These are phyloP conservation scores for Rattus rattus DNA, from an alignment of 2,113 vertebrate genomes.

Conservation along the genomic window DNA sequence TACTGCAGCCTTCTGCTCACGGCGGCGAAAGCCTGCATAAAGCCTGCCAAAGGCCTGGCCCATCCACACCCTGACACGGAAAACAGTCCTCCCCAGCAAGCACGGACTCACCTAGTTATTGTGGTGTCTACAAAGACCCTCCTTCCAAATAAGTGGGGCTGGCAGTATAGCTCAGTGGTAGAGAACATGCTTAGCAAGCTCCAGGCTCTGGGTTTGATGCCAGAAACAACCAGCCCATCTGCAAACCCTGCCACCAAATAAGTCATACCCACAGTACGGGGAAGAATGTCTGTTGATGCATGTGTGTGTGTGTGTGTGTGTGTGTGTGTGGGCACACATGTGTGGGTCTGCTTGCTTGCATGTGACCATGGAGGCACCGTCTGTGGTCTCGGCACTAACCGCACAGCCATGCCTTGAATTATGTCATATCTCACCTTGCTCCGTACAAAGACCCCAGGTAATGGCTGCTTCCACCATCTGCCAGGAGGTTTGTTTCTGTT, in stretches of 20 bases:
- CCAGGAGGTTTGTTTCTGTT: neutral
- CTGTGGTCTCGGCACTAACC: neutral
- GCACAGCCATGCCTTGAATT: neutral
- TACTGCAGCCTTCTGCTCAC: neutral
- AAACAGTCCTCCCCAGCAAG: neutral
- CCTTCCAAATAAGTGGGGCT: neutral
- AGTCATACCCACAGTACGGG: neutral
- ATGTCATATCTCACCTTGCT: neutral
- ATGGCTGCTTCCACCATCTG: neutral
- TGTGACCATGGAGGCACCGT: neutral
- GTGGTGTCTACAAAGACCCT: neutral
- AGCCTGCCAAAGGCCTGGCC: neutral
- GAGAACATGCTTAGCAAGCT: neutral
- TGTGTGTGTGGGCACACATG: no score
- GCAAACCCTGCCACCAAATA: neutral
- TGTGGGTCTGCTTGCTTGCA: neutral
- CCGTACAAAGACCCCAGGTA: neutral
- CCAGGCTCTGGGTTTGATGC: neutral
- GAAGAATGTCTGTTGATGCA: neutral
- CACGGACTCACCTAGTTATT: no score
- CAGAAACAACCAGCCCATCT: neutral
- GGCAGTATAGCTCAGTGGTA: neutral
- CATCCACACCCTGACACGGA: neutral
- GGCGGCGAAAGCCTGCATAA: neutral
- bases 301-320: neutral